Conservation (phyloP, 2,888 invertebrate genomes). For the Fragum whitleyi region DNA sequence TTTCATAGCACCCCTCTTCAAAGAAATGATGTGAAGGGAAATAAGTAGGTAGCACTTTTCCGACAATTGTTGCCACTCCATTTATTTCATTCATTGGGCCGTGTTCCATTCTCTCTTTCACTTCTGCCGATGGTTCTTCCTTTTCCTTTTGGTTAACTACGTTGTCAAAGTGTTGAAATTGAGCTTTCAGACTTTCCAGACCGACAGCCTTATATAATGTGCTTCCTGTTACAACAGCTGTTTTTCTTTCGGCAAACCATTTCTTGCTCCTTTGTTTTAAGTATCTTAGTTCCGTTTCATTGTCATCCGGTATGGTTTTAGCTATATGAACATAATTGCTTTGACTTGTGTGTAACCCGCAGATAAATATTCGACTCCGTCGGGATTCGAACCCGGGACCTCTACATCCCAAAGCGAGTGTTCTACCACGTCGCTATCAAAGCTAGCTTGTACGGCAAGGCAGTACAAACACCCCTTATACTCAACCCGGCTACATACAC, state of each 20-base stretch:
- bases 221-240: conserved; percentile 40
- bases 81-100: conserved; percentile 38
- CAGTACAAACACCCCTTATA: too few relatives aligned
- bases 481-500: too few relatives aligned
- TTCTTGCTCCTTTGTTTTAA: conserved; percentile 37
- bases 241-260: conserved; percentile 23
- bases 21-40: conserved; percentile 3
- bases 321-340: conserved; percentile 35
- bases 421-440: too few relatives aligned
- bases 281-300: background rate
- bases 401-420: too few relatives aligned
- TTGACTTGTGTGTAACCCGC: too few relatives aligned
- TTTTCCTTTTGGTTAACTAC: background rate
- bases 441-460: too few relatives aligned
- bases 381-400: too few relatives aligned
- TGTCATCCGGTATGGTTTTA: background rate
- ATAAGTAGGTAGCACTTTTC: conserved; percentile 35
- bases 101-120: conserved; percentile 31
- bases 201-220: conserved; percentile 43
- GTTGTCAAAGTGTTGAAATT: conserved; percentile 5
- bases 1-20: conserved; percentile 41
- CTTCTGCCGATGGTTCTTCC: conserved; percentile 12
- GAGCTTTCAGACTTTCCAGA: conserved; percentile 39
- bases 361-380: too few relatives aligned
- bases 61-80: conserved; percentile 38